Evolutionary conservation across 1,140 invertebrate genomes (phyloP), one percentile per base, ranked within the genome.

Genomic region (Drosophila trapezifrons): DNA sequence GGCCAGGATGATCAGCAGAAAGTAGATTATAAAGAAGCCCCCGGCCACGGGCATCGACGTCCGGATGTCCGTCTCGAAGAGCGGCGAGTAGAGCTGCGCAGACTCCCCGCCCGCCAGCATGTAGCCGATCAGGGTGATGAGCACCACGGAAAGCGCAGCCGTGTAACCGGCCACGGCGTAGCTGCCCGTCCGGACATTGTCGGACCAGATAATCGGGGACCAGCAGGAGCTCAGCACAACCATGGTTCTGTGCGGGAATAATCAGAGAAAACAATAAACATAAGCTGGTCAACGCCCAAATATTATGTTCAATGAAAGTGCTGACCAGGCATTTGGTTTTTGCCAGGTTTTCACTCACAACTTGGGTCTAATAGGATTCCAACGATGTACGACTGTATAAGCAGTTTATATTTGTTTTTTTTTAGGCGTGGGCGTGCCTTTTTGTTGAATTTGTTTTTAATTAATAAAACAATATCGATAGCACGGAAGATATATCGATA

Each of bases 191-290:
- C 96, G 96, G 2, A 97, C 93, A 90, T 94, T 94, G 70, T 96
- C 95, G 12, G 96, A 96, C 95, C 96, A 97, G 76, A 97, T 95
- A 82, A 95, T 96, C 46, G 97, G 97, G 3, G 96, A 97, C 96
- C 97, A 98, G 91, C 96, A 97, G 2, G 96, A 95, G 86, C 95
- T 93, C 37, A 97, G 77, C 3, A 96, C 91, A n/a, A 94, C 94
- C 96, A 97, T 96, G 25, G 12, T 52, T 32, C 59, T 65, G 13
- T 10, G n/a, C 10, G 27, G 2, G 38, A 1, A 5, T 6, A 42
- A 15, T 20, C 3, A 15, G 7, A 10, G 1, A 7, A 43, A 49
- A 17, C 0, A 20, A 18, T 2, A 18, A 37, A 45, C 32, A 22
- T 15, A n/a, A 10, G 32, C 9, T n/a, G 17, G 9, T 71, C 67